Conservation (phyloP, 2,888 invertebrate species). For the Buathra laborator region DNA sequence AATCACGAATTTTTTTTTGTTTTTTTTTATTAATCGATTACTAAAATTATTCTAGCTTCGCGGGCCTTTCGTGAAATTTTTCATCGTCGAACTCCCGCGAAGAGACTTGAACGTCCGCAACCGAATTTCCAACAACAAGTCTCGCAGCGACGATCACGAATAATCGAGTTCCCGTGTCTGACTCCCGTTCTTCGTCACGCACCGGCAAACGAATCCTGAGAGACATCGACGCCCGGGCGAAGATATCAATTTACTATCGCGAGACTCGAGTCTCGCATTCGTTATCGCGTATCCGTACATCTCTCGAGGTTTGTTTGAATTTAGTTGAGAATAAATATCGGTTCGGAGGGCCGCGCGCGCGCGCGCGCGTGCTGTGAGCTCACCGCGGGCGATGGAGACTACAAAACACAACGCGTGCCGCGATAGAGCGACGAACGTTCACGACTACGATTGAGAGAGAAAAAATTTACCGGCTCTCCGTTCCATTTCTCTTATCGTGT, state of each 20-base stretch:
- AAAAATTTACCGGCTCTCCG: conserved; percentile 54
- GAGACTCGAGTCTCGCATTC: neutral
- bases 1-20: neutral
- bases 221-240: conserved; percentile 75
- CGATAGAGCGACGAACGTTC: neutral
- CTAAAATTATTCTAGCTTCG: neutral
- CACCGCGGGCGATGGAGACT: no score
- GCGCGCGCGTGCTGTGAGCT: neutral
- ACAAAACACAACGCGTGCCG: neutral
- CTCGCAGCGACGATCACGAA: conserved; percentile 9
- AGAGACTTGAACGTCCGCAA: conserved; percentile 34
- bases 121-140: neutral
- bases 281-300: conserved; percentile 17
- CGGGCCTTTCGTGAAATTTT: conserved; percentile 4
- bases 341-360: neutral
- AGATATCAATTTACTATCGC: conserved; percentile 2
- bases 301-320: neutral
- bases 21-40: neutral
- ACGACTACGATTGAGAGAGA: conserved; percentile 42
- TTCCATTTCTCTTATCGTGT: conserved; percentile 66
- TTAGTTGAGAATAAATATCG: neutral
- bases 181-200: conserved; percentile 14
- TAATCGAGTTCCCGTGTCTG: neutral
- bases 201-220: conserved; percentile 56
- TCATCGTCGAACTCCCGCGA: conserved; percentile 14